phyloP scores from a whole-genome alignment of 2,888 invertebrate species.

The Pristionchus japonicus region DNA sequence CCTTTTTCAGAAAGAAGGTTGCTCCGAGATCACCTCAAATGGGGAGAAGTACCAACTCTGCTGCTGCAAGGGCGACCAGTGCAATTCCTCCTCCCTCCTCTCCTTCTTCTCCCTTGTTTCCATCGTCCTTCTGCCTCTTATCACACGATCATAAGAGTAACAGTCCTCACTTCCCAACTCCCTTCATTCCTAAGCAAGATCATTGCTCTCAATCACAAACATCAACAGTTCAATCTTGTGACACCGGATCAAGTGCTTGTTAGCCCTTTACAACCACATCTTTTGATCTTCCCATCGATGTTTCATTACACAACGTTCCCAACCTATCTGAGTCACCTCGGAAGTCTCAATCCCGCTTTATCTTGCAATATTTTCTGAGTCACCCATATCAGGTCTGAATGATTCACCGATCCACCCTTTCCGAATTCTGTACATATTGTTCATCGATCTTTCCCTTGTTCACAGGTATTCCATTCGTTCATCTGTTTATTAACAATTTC shows the following conservation, averaged over 20 bases:
- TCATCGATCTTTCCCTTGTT: background rate
- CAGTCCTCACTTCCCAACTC: background rate
- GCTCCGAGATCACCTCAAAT: background rate
- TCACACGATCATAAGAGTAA: background rate
- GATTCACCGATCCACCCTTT: background rate
- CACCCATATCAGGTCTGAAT: background rate
- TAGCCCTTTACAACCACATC: background rate
- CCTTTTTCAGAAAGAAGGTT: conserved; percentile 45
- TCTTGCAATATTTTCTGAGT: background rate
- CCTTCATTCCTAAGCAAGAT: background rate
- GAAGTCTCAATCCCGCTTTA: background rate
- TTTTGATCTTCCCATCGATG: background rate
- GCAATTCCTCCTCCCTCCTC: conserved; percentile 15
- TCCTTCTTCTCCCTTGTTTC: background rate
- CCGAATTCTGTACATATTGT: background rate
- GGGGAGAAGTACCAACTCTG: conserved; percentile 27
- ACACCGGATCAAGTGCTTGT: no score
- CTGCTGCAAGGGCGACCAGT: conserved; percentile 31
- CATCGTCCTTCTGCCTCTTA: background rate
- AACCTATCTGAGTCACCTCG: background rate
- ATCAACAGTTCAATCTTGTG: background rate
- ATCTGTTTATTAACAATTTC: background rate
- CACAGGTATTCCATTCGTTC: conserved; percentile 7
- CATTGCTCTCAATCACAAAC: background rate
- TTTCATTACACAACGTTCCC: background rate